Evolutionary conservation across 2,113 vertebrate species (phyloP).

Genomic region (Sebastes fasciatus): DNA sequence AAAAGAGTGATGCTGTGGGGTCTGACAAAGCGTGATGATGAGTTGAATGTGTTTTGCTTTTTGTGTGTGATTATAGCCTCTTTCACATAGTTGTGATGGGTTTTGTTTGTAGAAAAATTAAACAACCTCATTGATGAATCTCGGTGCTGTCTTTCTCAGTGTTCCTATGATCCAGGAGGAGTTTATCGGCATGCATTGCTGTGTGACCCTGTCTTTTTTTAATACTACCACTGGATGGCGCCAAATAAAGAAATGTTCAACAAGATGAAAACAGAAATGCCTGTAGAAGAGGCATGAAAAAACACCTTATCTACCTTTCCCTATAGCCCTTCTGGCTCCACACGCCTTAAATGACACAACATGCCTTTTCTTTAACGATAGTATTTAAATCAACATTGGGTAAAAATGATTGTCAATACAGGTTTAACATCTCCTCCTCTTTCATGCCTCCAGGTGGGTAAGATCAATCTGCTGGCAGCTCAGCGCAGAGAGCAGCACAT

Average conservation of each 20-base stretch:
- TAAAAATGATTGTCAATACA: neutral
- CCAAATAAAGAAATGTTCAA: neutral
- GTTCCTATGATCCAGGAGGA: neutral
- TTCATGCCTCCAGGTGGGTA: conserved; percentile 78
- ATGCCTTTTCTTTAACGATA: neutral
- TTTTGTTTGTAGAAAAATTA: neutral
- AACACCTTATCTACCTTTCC: neutral
- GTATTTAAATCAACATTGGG: too few species aligned
- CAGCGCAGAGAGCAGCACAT: conserved; percentile 85
- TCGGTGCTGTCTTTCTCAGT: neutral
- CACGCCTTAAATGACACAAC: neutral
- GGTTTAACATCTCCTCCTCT: neutral
- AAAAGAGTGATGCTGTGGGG: too few species aligned
- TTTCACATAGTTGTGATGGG: neutral
- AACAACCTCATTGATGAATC: neutral
- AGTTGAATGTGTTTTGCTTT: neutral
- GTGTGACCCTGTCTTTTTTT: neutral
- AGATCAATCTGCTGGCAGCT: conserved; percentile 83
- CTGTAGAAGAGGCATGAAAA: neutral
- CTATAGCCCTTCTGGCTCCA: neutral
- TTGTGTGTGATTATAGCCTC: neutral
- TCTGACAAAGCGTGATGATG: too few species aligned
- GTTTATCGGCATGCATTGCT: neutral
- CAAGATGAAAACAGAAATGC: neutral
- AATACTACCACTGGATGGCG: conserved; percentile 24